These are phyloP conservation scores for Physocephala rufipes DNA, from an alignment of 2,888 invertebrate genomes.

Conservation along the genomic window DNA sequence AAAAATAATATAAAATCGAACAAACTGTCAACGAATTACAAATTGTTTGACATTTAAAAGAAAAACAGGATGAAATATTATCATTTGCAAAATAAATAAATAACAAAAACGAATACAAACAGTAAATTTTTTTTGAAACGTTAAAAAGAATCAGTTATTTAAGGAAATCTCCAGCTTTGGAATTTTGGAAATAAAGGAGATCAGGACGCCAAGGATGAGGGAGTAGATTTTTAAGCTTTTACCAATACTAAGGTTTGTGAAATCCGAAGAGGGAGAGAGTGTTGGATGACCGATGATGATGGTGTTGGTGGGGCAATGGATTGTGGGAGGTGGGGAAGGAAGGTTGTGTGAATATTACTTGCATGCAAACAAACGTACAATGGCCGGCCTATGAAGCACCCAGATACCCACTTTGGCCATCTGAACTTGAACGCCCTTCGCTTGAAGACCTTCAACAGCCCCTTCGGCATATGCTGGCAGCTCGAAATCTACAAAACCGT, in stretches of 20 bases:
- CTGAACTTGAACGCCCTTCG: slow-evolving; percentile 98
- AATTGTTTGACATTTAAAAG: neutral
- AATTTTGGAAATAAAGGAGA: neutral
- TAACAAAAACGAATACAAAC: neutral
- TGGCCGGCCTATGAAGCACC: slow-evolving; percentile 95
- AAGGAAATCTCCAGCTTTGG: neutral
- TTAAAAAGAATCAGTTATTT: neutral
- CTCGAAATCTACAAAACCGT: slow-evolving; percentile 99
- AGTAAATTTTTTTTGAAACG: slow-evolving; percentile 14
- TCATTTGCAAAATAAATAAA: neutral
- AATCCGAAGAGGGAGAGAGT: too few species aligned
- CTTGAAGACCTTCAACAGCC: slow-evolving; percentile 96
- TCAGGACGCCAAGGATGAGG: neutral
- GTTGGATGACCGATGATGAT: too few species aligned
- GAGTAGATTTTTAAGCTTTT: neutral
- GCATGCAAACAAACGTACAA: slow-evolving; percentile 95
- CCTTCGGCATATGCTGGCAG: slow-evolving; percentile 94
- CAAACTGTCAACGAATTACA: too few species aligned
- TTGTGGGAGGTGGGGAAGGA: slow-evolving; percentile 45
- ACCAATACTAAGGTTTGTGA: neutral
- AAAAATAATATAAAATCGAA: neutral
- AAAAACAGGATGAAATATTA: slow-evolving; percentile 46
- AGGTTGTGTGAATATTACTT: slow-evolving; percentile 79
- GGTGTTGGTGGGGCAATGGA: neutral
- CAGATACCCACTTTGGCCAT: slow-evolving; percentile 99